Conservation (phyloP, 35 echinoderm and acorn worm species). For the Apostichopus californicus region DNA sequence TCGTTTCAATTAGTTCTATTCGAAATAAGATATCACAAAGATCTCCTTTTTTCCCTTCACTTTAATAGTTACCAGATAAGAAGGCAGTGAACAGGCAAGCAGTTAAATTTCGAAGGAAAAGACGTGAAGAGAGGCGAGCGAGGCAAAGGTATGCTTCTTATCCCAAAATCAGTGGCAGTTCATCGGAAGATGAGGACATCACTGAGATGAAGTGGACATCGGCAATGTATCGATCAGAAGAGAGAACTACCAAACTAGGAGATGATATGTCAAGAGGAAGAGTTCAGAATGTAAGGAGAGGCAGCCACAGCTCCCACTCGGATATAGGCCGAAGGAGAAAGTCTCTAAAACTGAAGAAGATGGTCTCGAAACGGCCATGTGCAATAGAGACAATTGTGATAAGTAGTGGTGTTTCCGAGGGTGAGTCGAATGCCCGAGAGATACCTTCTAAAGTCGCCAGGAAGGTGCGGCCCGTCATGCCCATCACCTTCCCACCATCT, state of each 20-base stretch:
- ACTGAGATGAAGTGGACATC: background rate
- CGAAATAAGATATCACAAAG: too few species aligned
- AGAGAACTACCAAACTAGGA: background rate
- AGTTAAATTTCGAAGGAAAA: background rate
- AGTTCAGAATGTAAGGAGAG: background rate
- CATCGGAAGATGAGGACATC: background rate
- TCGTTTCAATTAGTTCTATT: too few species aligned
- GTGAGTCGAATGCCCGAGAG: background rate
- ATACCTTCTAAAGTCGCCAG: background rate
- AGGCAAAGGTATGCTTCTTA: background rate
- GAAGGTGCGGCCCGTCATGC: background rate
- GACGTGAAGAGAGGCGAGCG: background rate
- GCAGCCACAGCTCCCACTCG: background rate
- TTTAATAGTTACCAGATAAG: too few species aligned
- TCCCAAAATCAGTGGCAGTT: background rate
- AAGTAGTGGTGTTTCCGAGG: conserved; percentile 21
- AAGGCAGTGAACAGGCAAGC: too few species aligned
- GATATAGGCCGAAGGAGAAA: background rate
- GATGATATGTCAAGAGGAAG: background rate
- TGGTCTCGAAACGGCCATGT: background rate
- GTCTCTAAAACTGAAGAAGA: background rate
- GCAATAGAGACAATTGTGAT: background rate
- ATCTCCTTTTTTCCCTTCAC: too few species aligned
- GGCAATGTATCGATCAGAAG: background rate
- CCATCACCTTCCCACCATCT: background rate